Evolutionary conservation across 92 coral and sea anemone species (phyloP), one percentile per base, ranked within the genome.

Genomic region (Parazoanthus darwini): DNA sequence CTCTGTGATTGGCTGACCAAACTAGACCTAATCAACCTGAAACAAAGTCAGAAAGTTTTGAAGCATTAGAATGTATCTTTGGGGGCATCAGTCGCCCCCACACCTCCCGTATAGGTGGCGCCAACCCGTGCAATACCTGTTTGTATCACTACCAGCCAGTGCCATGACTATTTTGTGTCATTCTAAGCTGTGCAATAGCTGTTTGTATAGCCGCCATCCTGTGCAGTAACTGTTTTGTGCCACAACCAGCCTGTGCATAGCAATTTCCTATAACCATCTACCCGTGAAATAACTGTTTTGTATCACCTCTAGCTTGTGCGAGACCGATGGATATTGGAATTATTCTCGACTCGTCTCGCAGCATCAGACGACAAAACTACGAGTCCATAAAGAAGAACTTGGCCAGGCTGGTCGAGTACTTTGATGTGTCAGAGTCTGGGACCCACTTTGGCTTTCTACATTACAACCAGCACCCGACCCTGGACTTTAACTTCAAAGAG

Each of bases 371-470:
- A 86, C 25, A 67, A 16, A 90, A 95, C 82, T 95, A 92, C 89
- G 96, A 95, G 73, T 81, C 91, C 77, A 77, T 93, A 18, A 95
- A 95, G 70, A 93, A 91, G 58, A 85, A 91, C 11, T 86, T 95
- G 20, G 91, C 93, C 68, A 95, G 92, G 80, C 93, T 95, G 7
- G 91, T 92, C 9, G 94, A 91, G 11, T 96, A 95, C 86, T 95
- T 95, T 85, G 87, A 92, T 68, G 93, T 96, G 35, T 96, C 99
- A 29, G 82, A 92, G 54, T 89, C 80, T 70, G 96, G 90, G 29
- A 92, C 99, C 29, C 98, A 95, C 85, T 94, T 96, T 78, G 99
- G 96, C 0, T 78, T 96, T 73, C 85, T 96, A 58, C 97, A 94
- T 86, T 96, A 91, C 92, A 95, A 94, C 86, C 84, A 95, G 48